A percentile compares a stretch with the other conserved stretches of the same genome.
These are phyloP conservation scores for Dermolepida albohirtum DNA, from an alignment of 2,888 invertebrate species.

Conservation along the genomic window DNA sequence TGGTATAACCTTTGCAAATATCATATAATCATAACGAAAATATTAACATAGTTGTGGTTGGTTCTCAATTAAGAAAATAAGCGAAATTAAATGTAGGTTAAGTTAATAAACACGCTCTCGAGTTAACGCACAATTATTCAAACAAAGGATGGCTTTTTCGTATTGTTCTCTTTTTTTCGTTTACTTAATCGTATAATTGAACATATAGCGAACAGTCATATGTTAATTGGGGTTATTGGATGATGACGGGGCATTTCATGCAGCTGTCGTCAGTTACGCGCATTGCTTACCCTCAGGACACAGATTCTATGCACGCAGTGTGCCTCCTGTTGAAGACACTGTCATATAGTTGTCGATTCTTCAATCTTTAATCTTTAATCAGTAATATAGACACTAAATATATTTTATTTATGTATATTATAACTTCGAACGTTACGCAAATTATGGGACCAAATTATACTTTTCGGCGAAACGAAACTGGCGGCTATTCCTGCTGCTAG, in stretches of 20 bases:
- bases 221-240: conserved; percentile 56
- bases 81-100: neutral
- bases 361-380: conserved; percentile 2
- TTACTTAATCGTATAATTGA: conserved; percentile 24
- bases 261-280: conserved; percentile 44
- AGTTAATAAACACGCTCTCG: neutral
- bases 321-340: neutral
- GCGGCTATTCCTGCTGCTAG: too few species aligned
- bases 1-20: too few species aligned
- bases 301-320: conserved; percentile 18
- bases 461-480: too few species aligned
- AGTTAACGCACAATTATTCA: conserved; percentile 53
- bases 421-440: too few species aligned
- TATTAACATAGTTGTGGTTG: too few species aligned
- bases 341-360: conserved; percentile 2
- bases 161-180: conserved; percentile 28
- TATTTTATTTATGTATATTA: too few species aligned
- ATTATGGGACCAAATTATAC: too few species aligned
- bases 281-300: conserved; percentile 34
- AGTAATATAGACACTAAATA: conserved; percentile 13
- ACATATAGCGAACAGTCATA: conserved; percentile 51
- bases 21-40: too few species aligned
- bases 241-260: conserved; percentile 49
- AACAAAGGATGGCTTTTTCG: conserved; percentile 52
- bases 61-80: too few species aligned